Evolutionary conservation across 2,797 vertebrate genomes (phyloP).

Genomic region (Gallinago stenura): DNA sequence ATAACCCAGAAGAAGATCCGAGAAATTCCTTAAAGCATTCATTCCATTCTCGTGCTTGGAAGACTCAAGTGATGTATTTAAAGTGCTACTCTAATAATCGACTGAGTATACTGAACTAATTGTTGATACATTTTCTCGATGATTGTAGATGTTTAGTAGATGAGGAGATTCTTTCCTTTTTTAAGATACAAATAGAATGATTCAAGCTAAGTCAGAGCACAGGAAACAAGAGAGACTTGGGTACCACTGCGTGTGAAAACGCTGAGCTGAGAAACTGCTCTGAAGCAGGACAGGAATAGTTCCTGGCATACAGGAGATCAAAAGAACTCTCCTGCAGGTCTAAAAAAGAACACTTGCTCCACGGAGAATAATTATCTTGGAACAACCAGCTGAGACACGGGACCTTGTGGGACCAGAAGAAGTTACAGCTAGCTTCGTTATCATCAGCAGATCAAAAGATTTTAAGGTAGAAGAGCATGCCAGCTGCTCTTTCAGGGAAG

Average conservation of each 20-base stretch:
- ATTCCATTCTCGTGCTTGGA: background rate
- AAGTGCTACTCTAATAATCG: background rate
- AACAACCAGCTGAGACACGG: constrained; percentile 37
- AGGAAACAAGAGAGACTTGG: background rate
- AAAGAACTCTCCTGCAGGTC: constrained; percentile 33
- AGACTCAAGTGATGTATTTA: background rate
- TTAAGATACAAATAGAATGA: background rate
- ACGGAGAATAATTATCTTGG: constrained; percentile 47
- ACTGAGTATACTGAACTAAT: background rate
- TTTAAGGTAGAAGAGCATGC: constrained; percentile 25
- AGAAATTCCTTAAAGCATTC: background rate
- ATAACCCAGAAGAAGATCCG: background rate
- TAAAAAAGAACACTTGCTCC: constrained; percentile 46
- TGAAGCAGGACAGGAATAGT: constrained; percentile 1
- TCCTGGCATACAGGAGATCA: constrained; percentile 27
- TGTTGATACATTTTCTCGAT: background rate
- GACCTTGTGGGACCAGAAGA: constrained; percentile 15
- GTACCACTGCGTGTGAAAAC: background rate
- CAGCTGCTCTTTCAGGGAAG: constrained; percentile 9
- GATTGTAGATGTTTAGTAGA: background rate
- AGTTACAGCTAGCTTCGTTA: constrained; percentile 43
- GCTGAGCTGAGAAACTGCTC: background rate
- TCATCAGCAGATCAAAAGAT: constrained; percentile 50
- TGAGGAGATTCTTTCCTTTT: background rate
- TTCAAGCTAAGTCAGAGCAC: background rate